Evolutionary conservation across 1,140 invertebrate species (phyloP).

Genomic region (Hypsibius dujardini): DNA sequence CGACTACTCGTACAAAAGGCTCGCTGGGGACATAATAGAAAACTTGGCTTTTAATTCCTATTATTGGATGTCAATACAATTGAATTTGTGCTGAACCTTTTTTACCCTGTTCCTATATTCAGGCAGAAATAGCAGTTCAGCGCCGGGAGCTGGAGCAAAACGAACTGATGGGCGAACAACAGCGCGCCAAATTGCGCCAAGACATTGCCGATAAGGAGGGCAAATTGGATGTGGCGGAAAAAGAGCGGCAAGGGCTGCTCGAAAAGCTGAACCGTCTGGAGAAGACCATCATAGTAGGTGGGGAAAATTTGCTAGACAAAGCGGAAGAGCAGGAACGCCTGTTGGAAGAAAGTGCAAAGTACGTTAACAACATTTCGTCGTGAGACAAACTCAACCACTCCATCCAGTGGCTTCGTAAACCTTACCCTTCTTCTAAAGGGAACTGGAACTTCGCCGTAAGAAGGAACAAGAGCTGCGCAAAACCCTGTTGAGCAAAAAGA

Average conservation of each 20-base stretch:
- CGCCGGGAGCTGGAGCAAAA: constrained; percentile 38
- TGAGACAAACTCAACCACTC: constrained; percentile 1
- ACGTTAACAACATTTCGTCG: constrained; percentile 21
- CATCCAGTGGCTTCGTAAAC: constrained; percentile 7
- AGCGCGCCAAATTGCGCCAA: constrained; percentile 27
- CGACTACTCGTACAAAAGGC: no score
- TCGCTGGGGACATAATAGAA: no score
- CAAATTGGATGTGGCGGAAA: constrained; percentile 41
- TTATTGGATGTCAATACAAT: no score
- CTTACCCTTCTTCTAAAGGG: constrained; percentile 32
- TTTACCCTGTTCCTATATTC: no score
- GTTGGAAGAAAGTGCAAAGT: constrained; percentile 61
- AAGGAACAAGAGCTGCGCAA: constrained; percentile 64
- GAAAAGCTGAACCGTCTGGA: constrained; percentile 75
- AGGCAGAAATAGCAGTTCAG: constrained; percentile 36
- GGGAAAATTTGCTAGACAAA: constrained; percentile 93
- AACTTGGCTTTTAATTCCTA: no score
- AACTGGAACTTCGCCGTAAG: constrained; percentile 62
- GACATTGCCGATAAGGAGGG: constrained; percentile 47
- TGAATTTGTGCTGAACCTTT: no score
- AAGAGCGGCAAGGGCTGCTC: constrained; percentile 45
- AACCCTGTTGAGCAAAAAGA: constrained; percentile 59
- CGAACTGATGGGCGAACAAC: constrained; percentile 34
- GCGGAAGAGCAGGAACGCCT: constrained; percentile 80
- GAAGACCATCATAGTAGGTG: constrained; percentile 88